Evolutionary conservation across 2,797 vertebrate species (phyloP), one percentile per base, ranked within the genome.

Genomic region (Typhlichthys eigenmanni): DNA sequence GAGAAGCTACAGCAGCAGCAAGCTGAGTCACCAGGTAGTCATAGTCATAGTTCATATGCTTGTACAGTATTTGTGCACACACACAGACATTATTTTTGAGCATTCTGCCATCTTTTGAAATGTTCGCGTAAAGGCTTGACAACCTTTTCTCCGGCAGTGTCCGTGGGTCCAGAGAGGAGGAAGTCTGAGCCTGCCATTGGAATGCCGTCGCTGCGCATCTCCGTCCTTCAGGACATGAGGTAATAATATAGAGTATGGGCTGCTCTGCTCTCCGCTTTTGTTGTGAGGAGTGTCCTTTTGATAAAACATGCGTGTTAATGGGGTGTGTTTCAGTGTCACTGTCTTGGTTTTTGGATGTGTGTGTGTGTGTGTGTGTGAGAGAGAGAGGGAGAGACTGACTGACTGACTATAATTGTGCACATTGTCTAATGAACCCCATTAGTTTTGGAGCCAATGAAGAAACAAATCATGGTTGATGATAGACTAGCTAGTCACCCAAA

Each of bases 151-250:
- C 52, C 8, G 16, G 6, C 68, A 96, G 95, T 90, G 76, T 81
- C 90, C 49, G 81, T 90, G 10, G 90, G 91, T 68, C 90, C 92
- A 62, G 96, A 98, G 87, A 93, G 95, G 75, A 93, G 95, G n/a
- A 96, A 93, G 82, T 95, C 95, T 10, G 95, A 97, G 29, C 86
- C 90, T 2, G 92, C 91, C 68, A 54, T 93, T 48, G 88, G 83
- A n/a, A 82, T 96, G 79, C 92, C 95, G 10, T 91, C 75, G 0
- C 80, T 96, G 69, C 92, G 88, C 0, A 90, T 95, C 59, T 96
- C 95, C 13, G 85, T 97, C 24, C 94, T 94, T 71, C 96, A 96
- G 73, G 96, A 98, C 66, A 96, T 98, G 95, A 96, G 96, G 96
- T 92, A 66, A 3, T 29, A 29, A 29, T 29, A 29, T 29, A 29